Evolutionary conservation across 2,888 invertebrate genomes (phyloP).

Genomic region (Catocala nupta): DNA sequence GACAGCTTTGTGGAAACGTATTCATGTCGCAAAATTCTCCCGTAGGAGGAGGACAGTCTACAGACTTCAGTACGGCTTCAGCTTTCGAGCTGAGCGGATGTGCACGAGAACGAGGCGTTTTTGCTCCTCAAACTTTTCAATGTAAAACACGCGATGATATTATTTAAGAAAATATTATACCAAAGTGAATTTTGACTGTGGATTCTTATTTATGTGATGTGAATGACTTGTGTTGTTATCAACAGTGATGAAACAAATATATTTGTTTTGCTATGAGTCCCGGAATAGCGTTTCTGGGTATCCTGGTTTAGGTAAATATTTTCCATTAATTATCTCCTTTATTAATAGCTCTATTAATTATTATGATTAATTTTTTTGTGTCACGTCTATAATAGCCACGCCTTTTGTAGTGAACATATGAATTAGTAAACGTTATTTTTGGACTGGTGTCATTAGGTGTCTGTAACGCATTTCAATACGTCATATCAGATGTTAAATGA

Average conservation of each 20-base stretch:
- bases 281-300: constrained; percentile 58
- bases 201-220: constrained; percentile 42
- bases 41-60: constrained; percentile 34
- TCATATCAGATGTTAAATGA: too few relatives aligned
- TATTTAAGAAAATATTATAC: constrained; percentile 26
- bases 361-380: background rate
- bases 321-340: constrained; percentile 16
- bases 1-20: constrained; percentile 21
- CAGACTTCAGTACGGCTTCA: constrained; percentile 72
- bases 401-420: too few relatives aligned
- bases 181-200: constrained; percentile 39
- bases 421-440: too few relatives aligned
- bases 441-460: too few relatives aligned
- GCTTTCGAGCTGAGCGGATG: constrained; percentile 70
- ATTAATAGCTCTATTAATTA: background rate
- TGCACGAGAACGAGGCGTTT: constrained; percentile 59
- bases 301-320: constrained; percentile 70
- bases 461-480: too few relatives aligned
- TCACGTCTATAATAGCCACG: too few relatives aligned
- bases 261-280: constrained; percentile 48
- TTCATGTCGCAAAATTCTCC: constrained; percentile 40
- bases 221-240: constrained; percentile 52
- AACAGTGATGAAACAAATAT: constrained; percentile 53
- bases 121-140: constrained; percentile 68
- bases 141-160: constrained; percentile 41